Percentiles rank a stretch among this genome's conserved stretches.
Evolutionary conservation across 2,888 invertebrate species (phyloP).

Genomic region (Nomada ferruginata): DNA sequence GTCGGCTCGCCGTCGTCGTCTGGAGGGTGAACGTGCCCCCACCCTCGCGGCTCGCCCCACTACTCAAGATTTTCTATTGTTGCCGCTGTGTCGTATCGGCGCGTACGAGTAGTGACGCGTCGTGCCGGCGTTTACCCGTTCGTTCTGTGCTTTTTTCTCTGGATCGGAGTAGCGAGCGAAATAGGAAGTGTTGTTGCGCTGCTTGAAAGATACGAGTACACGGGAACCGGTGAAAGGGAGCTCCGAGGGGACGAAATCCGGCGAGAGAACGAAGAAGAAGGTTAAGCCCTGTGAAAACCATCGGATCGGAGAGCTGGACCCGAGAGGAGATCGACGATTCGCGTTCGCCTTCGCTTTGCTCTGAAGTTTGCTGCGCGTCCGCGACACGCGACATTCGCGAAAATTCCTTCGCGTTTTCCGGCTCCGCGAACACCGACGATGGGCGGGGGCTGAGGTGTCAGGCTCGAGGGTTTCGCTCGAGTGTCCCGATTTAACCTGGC

Average conservation of each 20-base stretch:
- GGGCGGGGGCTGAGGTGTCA: conserved; percentile 57
- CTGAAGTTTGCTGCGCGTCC: conserved; percentile 20
- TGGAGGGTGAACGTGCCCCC: conserved; percentile 69
- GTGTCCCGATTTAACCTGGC: conserved; percentile 8
- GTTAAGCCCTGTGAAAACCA: conserved; percentile 35
- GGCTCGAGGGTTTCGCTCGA: conserved; percentile 3
- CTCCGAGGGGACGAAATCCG: neutral
- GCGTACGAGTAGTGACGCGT: conserved; percentile 61
- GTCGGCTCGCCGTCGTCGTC: conserved; percentile 65
- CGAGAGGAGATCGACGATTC: conserved; percentile 45
- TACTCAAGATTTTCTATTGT: conserved; percentile 59
- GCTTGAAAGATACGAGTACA: conserved; percentile 3
- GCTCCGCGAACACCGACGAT: conserved; percentile 29
- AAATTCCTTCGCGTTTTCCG: neutral
- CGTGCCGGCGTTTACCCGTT: conserved; percentile 56
- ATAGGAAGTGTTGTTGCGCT: conserved; percentile 23
- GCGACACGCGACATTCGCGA: conserved; percentile 19
- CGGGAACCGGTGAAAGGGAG: neutral
- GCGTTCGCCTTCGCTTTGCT: conserved; percentile 37
- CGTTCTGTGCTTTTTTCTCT: conserved; percentile 30
- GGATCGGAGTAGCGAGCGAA: conserved; percentile 21
- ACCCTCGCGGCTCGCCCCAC: conserved; percentile 37
- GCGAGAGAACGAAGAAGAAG: conserved; percentile 18
- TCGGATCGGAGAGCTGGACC: conserved; percentile 11
- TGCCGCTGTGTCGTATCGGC: conserved; percentile 57